Conservation (phyloP, 2,113 vertebrate genomes). For the Acinonyx jubatus region DNA sequence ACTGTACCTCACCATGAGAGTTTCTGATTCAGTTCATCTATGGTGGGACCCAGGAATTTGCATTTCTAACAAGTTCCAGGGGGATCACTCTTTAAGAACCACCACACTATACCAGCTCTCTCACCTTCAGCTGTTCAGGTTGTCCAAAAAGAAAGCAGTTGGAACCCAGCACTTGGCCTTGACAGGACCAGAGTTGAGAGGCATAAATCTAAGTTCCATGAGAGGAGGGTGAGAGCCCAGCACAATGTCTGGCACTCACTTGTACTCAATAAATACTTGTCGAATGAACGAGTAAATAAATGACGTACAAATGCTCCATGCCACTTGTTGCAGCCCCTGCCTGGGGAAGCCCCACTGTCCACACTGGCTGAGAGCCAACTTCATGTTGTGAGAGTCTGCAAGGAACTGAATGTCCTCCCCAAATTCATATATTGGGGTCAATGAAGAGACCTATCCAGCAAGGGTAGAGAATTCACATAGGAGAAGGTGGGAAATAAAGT, state of each 20-base stretch:
- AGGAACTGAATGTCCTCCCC: background rate
- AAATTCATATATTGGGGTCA: background rate
- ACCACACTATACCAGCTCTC: background rate
- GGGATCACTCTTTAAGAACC: background rate
- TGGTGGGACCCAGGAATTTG: background rate
- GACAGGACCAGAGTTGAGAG: background rate
- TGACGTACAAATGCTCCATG: background rate
- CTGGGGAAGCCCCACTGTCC: background rate
- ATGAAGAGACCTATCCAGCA: background rate
- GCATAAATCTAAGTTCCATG: background rate
- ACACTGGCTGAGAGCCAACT: background rate
- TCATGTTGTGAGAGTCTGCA: background rate
- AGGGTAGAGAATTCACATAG: background rate
- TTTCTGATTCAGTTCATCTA: background rate
- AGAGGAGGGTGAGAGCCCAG: background rate
- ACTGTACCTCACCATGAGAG: background rate
- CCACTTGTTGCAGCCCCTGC: background rate
- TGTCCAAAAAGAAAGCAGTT: background rate
- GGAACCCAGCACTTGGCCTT: background rate
- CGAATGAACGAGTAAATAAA: background rate
- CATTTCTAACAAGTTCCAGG: background rate
- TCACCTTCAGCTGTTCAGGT: background rate
- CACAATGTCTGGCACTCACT: background rate
- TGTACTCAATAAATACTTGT: slow-evolving; percentile 15
- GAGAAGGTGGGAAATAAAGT: background rate